phyloP scores from a whole-genome alignment of 2,888 invertebrate species.

The Polylopha cassiicola region DNA sequence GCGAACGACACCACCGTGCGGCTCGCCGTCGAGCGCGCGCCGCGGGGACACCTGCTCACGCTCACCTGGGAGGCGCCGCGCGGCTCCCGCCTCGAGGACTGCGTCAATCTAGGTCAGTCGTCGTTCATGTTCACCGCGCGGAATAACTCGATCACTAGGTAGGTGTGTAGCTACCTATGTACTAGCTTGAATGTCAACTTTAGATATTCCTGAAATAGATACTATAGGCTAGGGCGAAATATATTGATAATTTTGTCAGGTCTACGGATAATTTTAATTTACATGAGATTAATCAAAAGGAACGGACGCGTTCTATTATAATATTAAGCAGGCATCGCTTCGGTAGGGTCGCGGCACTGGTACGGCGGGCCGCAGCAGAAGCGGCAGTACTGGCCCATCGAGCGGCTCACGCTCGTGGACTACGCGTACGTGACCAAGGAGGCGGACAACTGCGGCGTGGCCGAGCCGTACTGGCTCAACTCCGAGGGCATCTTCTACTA shows the following conservation, averaged over 20 bases:
- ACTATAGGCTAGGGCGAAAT: no score
- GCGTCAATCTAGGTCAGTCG: constrained; percentile 59
- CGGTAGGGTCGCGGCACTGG: constrained; percentile 72
- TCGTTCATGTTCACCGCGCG: no score
- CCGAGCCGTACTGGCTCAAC: constrained; percentile 82
- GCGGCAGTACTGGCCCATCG: constrained; percentile 79
- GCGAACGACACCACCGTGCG: constrained; percentile 49
- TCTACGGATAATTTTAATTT: no score
- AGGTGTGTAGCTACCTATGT: no score
- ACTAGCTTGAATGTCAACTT: no score
- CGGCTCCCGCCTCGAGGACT: constrained; percentile 48
- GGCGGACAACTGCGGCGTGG: constrained; percentile 73
- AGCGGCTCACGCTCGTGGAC: constrained; percentile 65
- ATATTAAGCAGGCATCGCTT: no score
- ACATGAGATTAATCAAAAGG: no score
- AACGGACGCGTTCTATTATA: no score
- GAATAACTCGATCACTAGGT: no score
- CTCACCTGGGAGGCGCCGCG: constrained; percentile 55
- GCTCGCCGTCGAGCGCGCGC: constrained; percentile 45
- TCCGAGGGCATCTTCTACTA: constrained; percentile 80
- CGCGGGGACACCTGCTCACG: constrained; percentile 48
- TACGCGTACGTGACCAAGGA: constrained; percentile 78
- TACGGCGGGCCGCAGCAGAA: constrained; percentile 79
- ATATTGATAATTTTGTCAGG: no score
- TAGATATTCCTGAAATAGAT: no score